phyloP scores from a whole-genome alignment of 1,140 invertebrate species.

The Drosophila funebris region DNA sequence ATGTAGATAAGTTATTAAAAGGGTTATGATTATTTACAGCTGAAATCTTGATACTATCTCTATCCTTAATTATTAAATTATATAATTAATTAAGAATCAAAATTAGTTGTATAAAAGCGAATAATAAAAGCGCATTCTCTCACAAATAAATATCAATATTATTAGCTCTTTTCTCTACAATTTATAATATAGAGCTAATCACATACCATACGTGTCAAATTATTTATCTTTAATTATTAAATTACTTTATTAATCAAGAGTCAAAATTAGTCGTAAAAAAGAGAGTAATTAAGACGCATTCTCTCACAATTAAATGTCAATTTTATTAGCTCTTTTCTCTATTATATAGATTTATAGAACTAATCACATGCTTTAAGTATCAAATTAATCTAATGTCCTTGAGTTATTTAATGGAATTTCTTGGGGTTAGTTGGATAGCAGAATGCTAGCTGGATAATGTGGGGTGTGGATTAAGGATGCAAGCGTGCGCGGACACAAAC shows the following conservation, averaged over 20 bases:
- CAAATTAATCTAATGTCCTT: not conserved
- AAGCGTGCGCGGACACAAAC: constrained; percentile 48
- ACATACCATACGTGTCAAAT: not conserved
- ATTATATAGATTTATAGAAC: not conserved
- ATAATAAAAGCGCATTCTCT: no score
- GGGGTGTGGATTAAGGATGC: constrained; percentile 37
- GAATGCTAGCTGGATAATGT: not conserved
- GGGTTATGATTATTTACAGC: no score
- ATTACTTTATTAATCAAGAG: no score
- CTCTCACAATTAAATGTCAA: no score
- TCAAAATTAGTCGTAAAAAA: no score
- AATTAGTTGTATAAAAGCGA: no score
- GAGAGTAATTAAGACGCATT: no score
- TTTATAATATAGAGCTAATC: not conserved
- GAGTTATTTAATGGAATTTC: not conserved
- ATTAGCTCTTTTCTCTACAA: not conserved
- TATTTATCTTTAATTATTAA: no score
- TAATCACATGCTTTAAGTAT: not conserved
- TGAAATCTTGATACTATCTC: no score
- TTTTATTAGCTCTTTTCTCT: not conserved
- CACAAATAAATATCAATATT: not conserved
- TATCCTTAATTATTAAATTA: no score
- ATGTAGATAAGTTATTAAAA: no score
- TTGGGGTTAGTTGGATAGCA: constrained; percentile 17
- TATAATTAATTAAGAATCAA: no score